Percentiles rank a stretch among this genome's conserved stretches.
phyloP scores from a whole-genome alignment of 2,797 vertebrate genomes.

The Tenualosa thibaudeaui region DNA sequence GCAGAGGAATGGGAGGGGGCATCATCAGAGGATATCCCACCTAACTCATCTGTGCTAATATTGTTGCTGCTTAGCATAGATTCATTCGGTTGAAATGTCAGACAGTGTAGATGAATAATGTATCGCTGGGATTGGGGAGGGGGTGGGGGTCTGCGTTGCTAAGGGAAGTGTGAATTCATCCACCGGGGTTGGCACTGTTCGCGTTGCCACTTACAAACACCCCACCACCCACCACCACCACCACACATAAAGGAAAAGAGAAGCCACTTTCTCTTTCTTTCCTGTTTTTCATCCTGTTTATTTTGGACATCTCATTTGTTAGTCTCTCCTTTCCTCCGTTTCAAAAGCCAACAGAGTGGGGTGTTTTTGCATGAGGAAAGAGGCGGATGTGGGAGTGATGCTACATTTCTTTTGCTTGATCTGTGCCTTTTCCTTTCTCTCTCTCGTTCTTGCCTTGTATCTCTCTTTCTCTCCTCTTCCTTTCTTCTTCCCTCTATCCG shows the following conservation, averaged over 20 bases:
- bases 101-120: constrained; percentile 49
- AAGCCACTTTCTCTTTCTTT: constrained; percentile 31
- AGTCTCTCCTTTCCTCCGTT: neutral
- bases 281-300: neutral
- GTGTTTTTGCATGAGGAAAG: neutral
- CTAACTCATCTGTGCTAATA: constrained; percentile 24
- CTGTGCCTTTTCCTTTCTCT: neutral
- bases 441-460: neutral
- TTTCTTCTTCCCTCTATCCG: constrained; percentile 14
- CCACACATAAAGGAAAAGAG: neutral
- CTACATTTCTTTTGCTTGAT: neutral
- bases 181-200: constrained; percentile 31
- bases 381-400: neutral
- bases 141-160: constrained; percentile 40
- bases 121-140: constrained; percentile 39
- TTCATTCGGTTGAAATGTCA: constrained; percentile 37
- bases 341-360: neutral
- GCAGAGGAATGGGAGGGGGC: neutral
- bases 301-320: constrained; percentile 20
- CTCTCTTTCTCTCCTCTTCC: neutral
- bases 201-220: constrained; percentile 37
- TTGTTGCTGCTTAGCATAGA: constrained; percentile 31
- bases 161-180: constrained; percentile 50
- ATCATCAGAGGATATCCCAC: neutral
- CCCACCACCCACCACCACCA: constrained; percentile 24